Percentiles rank a stretch among this genome's conserved stretches.
These are phyloP conservation scores for Belonocnema kinseyi DNA, from an alignment of 1,140 invertebrate species.

Conservation along the genomic window DNA sequence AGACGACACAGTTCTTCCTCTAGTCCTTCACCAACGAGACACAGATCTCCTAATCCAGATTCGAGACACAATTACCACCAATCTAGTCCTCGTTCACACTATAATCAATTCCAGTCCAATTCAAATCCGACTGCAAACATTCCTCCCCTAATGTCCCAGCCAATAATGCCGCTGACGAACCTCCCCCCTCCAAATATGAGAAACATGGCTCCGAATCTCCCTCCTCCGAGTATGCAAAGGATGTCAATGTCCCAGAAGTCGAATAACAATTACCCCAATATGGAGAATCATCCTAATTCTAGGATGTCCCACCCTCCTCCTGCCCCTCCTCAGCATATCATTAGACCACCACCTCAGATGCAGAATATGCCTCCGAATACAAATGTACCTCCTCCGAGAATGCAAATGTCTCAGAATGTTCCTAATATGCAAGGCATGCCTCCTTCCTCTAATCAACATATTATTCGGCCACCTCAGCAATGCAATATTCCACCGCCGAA, in stretches of 20 bases:
- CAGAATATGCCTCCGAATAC: constrained; percentile 64
- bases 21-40: constrained; percentile 66
- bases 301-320: constrained; percentile 68
- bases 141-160: constrained; percentile 64
- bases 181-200: constrained; percentile 65
- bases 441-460: constrained; percentile 63
- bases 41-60: constrained; percentile 61
- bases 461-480: constrained; percentile 66
- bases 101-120: constrained; percentile 55
- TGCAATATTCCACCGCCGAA: constrained; percentile 74
- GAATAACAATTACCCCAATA: constrained; percentile 53
- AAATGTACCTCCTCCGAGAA: constrained; percentile 68
- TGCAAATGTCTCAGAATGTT: constrained; percentile 57
- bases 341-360: constrained; percentile 36
- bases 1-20: constrained; percentile 66
- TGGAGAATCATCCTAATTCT: constrained; percentile 55
- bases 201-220: constrained; percentile 55
- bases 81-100: constrained; percentile 54
- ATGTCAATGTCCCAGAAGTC: constrained; percentile 63
- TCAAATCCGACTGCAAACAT: constrained; percentile 58
- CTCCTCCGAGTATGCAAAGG: constrained; percentile 66
- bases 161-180: constrained; percentile 65
- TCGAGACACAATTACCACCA: constrained; percentile 61
- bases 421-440: constrained; percentile 53
- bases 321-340: constrained; percentile 51